Base-by-base conservation (phyloP, 2,888 invertebrate species). In the Drosophila limbata region DNA sequence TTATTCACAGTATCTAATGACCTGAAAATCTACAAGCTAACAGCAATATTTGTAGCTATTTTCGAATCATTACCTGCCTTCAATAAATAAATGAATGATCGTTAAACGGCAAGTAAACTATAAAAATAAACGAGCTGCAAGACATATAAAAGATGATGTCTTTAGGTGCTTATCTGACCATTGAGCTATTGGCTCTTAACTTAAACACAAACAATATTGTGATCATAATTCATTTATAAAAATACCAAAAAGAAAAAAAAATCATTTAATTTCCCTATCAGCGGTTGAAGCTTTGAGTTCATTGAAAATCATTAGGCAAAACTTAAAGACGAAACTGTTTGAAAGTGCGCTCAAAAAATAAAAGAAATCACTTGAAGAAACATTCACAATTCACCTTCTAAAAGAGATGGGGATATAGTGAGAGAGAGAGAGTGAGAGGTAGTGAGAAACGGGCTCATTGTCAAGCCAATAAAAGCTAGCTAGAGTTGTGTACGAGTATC, bases 381-480 rank as follows among this genome's bases (percentile, higher is more conserved):
- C 77, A 63, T 69, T 57, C 60, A 69, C 74, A 68, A 68, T 63
- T 77, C 56, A 84, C 84, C 87, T 86, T 71, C 69, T 39, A 47
- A 47, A 31, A 42, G 40, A 17, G 21, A 17, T 10, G 25, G 42
- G 15, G 25, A 28, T 33, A 37, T 13, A 50, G 35, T 21, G 50
- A 37, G 3, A 33, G 17, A 17, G 35, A 15, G 31, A 45, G 9
- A 21, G 42, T 17, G 45, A 44, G 11, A 52, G 51, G 33, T 48
- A 21, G 21, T 21, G 56, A 28, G 61, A 62, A 75, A 87, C 80
- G 85, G 85, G 88, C 83, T 73, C 68, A 84, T 84, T 84, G 88
- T 84, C 85, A 88, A 88, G 84, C 88, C 83, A 84, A 84, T 84
- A 87, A 83, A 84, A 72, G 65, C 56, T 17, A 59, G 37, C 45